A percentile compares a stretch with the other conserved stretches of the same genome.
These are phyloP conservation scores for Sminthopsis crassicaudata DNA, from an alignment of 2,113 vertebrate species.

Conservation along the genomic window DNA sequence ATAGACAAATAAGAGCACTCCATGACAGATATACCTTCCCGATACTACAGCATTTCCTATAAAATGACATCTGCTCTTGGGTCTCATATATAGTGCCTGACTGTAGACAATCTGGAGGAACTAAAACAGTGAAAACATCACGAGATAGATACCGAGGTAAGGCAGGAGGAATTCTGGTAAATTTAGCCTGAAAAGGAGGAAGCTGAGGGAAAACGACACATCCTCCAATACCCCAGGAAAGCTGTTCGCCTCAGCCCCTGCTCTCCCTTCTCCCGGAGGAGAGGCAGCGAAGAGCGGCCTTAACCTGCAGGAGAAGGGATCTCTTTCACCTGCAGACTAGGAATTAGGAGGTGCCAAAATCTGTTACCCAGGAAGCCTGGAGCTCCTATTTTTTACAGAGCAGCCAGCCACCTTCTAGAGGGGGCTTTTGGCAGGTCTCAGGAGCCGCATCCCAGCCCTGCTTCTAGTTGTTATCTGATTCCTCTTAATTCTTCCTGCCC, in stretches of 20 bases:
- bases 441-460: background rate
- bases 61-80: conserved; percentile 21
- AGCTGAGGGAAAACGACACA: background rate
- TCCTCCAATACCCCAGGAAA: background rate
- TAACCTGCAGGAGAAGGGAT: background rate
- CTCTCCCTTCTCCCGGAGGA: background rate
- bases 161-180: conserved; percentile 20
- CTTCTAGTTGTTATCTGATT: background rate
- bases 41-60: background rate
- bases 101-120: background rate
- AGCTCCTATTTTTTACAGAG: conserved; percentile 34
- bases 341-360: conserved; percentile 45
- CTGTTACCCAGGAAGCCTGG: conserved; percentile 36
- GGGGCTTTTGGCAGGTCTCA: background rate
- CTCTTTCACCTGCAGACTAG: conserved; percentile 25
- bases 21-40: conserved; percentile 39
- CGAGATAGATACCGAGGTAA: conserved; percentile 9
- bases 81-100: conserved; percentile 14
- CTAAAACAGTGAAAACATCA: conserved; percentile 31
- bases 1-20: background rate
- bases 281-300: background rate
- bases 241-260: background rate
- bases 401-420: conserved; percentile 26
- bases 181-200: conserved; percentile 16
- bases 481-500: background rate